Evolutionary conservation across 2,797 vertebrate species (phyloP).

Genomic region (Sarcophilus harrisii): DNA sequence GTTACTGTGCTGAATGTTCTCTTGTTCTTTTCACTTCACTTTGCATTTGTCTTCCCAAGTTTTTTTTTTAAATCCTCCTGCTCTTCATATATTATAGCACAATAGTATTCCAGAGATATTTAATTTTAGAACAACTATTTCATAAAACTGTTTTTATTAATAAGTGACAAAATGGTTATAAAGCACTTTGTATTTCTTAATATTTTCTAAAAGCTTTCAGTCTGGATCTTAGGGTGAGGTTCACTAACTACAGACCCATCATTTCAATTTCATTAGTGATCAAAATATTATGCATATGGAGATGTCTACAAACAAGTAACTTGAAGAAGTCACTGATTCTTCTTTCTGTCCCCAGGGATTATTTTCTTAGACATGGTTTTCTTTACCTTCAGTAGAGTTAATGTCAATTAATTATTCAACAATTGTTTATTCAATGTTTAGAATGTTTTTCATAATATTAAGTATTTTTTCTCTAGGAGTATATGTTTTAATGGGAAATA

Average conservation of each 20-base stretch:
- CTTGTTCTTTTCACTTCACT: not conserved
- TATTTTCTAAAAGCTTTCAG: not conserved
- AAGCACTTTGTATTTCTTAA: not conserved
- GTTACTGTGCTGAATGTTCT: not conserved
- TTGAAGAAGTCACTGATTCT: not conserved
- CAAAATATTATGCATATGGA: not conserved
- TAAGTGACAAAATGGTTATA: not conserved
- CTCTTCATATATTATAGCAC: not conserved
- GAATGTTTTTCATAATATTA: not conserved
- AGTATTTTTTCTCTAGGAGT: not conserved
- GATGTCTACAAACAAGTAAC: not conserved
- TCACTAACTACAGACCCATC: not conserved
- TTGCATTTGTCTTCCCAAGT: not conserved
- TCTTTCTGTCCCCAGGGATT: not conserved
- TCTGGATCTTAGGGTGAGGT: not conserved
- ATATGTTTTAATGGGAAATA: not conserved
- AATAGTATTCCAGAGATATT: not conserved
- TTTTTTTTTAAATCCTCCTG: not conserved
- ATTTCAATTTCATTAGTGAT: not conserved
- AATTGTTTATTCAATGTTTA: not conserved
- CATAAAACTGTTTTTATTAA: not conserved
- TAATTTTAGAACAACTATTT: not conserved
- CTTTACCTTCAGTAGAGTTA: not conserved
- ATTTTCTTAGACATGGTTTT: not conserved
- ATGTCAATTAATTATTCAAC: not conserved